Conservation (phyloP, 2,113 vertebrate genomes). For the Pseudorhombus dupliciocellatus region DNA sequence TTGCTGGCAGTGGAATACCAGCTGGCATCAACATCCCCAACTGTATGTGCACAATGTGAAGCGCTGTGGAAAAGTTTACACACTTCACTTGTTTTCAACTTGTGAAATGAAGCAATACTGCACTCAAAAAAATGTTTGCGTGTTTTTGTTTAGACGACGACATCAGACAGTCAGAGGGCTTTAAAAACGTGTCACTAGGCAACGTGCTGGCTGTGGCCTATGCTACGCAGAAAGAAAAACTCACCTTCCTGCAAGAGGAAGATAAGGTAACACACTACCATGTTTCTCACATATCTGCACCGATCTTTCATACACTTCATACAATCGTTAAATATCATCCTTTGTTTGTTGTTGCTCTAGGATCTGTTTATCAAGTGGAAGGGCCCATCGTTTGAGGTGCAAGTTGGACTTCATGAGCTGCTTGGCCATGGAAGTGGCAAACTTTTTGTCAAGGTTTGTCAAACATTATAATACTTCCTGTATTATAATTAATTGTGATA, state of each 20-base stretch:
- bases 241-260: slow-evolving; percentile 88
- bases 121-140: not conserved
- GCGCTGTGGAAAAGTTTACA: not conserved
- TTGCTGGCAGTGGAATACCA: slow-evolving; percentile 91
- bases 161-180: slow-evolving; percentile 90
- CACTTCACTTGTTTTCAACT: not conserved
- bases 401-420: slow-evolving; percentile 91
- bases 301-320: not conserved
- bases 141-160: slow-evolving; percentile 84
- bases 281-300: not conserved
- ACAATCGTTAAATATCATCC: not conserved
- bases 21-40: slow-evolving; percentile 95
- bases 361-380: slow-evolving; percentile 90
- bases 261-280: slow-evolving; percentile 83
- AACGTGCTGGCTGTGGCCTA: slow-evolving; percentile 90
- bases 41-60: slow-evolving; percentile 71
- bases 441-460: slow-evolving; percentile 88
- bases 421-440: slow-evolving; percentile 92
- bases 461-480: not conserved
- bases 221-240: slow-evolving; percentile 86
- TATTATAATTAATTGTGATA: not conserved
- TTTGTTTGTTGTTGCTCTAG: slow-evolving; percentile 62
- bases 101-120: not conserved
- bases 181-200: slow-evolving; percentile 92
- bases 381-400: slow-evolving; percentile 90